phyloP scores from a whole-genome alignment of 1,140 invertebrate genomes.

The Varroa destructor region DNA sequence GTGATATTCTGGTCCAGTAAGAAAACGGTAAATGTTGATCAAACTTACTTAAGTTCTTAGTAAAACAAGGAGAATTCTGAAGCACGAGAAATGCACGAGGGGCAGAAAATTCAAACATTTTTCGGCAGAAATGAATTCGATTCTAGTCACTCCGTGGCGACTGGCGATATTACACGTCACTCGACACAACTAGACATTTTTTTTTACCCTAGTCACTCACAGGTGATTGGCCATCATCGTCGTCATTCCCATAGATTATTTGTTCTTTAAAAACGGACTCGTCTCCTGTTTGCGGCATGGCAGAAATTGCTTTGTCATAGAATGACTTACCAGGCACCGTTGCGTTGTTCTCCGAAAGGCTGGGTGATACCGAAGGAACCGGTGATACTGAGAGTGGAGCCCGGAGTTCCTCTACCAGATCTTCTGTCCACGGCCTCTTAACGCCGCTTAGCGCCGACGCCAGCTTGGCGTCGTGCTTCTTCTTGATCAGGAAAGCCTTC shows the following conservation, averaged over 20 bases:
- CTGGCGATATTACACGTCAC: too few species aligned
- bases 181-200: too few species aligned
- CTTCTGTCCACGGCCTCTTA: slow-evolving; percentile 21
- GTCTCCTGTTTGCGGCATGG: too few species aligned
- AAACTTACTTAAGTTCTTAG: neutral
- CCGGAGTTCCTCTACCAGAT: neutral
- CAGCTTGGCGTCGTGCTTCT: slow-evolving; percentile 46
- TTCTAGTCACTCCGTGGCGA: too few species aligned
- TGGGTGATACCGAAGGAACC: neutral
- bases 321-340: slow-evolving; percentile 30
- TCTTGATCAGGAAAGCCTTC: slow-evolving; percentile 50
- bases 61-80: neutral
- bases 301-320: slow-evolving; percentile 15
- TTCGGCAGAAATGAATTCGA: too few species aligned
- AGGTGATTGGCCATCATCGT: too few species aligned
- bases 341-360: slow-evolving; percentile 29
- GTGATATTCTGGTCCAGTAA: slow-evolving; percentile 27
- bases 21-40: neutral
- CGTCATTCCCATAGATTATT: too few species aligned
- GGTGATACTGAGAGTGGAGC: slow-evolving; percentile 8
- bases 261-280: too few species aligned
- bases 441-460: slow-evolving; percentile 18
- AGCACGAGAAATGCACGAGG: too few species aligned
- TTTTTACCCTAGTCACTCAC: too few species aligned
- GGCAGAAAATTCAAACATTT: too few species aligned